Conservation (phyloP, 2,113 vertebrate genomes). For the Gallinago jamesoni region DNA sequence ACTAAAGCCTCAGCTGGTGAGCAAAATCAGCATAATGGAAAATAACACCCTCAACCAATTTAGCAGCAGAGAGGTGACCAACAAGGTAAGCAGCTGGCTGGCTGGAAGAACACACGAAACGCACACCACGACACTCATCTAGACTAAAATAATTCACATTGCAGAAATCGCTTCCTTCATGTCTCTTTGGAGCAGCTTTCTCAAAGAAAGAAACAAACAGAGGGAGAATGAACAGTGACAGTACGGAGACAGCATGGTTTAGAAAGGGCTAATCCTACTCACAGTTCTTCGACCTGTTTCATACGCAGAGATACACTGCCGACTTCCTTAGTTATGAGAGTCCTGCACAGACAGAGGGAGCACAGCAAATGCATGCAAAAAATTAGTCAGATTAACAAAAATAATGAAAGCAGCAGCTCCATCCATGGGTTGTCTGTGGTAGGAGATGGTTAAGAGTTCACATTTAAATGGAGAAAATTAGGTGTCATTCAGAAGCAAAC, state of each 20-base stretch:
- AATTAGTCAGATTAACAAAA: conserved; percentile 79
- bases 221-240: conserved; percentile 29
- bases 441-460: conserved; percentile 25
- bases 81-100: background rate
- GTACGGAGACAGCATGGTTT: conserved; percentile 51
- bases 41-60: background rate
- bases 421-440: conserved; percentile 11
- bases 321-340: conserved; percentile 94
- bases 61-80: background rate
- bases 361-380: conserved; percentile 84
- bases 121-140: background rate
- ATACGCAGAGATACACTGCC: conserved; percentile 99
- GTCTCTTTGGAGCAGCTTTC: conserved; percentile 12
- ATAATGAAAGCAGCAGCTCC: conserved; percentile 66
- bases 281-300: conserved; percentile 99
- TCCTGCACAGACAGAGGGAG: conserved; percentile 84
- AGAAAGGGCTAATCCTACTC: conserved; percentile 86
- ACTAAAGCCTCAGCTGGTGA: background rate
- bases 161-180: background rate
- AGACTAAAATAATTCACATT: background rate
- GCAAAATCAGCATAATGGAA: background rate
- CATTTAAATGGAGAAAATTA: conserved; percentile 39
- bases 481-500: conserved; percentile 52
- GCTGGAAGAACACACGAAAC: background rate
- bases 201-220: conserved; percentile 7